A percentile compares a stretch with the other conserved stretches of the same genome.
phyloP scores from a whole-genome alignment of 2,797 vertebrate species.

The Petrocephalus schoutedeni region DNA sequence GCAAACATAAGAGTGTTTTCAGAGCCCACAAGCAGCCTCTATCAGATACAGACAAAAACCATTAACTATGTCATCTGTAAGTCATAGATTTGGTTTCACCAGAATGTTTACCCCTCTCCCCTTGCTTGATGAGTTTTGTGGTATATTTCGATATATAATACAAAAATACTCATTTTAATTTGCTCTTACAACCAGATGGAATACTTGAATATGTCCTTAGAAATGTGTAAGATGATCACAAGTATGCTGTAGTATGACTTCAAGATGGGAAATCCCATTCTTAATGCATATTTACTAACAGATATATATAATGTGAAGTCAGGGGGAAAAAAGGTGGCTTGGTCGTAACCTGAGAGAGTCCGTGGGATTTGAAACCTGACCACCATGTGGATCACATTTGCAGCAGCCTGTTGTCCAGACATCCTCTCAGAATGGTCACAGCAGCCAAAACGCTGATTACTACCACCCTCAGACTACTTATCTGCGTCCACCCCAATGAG shows the following conservation, averaged over 20 bases:
- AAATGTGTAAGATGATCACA: not conserved
- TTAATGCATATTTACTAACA: not conserved
- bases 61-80: not conserved
- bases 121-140: not conserved
- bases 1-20: not conserved
- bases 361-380: not conserved
- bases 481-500: not conserved
- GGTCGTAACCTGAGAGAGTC: not conserved
- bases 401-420: conserved; percentile 5
- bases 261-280: not conserved
- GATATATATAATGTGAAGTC: not conserved
- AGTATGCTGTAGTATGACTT: not conserved
- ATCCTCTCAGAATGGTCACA: not conserved
- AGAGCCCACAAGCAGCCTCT: not conserved
- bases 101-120: not conserved
- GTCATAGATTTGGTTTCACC: not conserved
- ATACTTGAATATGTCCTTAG: not conserved
- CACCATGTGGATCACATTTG: conserved; percentile 7
- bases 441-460: not conserved
- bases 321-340: not conserved
- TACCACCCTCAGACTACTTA: not conserved
- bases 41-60: not conserved
- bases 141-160: not conserved
- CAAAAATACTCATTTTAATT: not conserved
- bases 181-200: not conserved